Base-by-base conservation (phyloP, 2,888 invertebrate species). In the Drosophila colorata region DNA sequence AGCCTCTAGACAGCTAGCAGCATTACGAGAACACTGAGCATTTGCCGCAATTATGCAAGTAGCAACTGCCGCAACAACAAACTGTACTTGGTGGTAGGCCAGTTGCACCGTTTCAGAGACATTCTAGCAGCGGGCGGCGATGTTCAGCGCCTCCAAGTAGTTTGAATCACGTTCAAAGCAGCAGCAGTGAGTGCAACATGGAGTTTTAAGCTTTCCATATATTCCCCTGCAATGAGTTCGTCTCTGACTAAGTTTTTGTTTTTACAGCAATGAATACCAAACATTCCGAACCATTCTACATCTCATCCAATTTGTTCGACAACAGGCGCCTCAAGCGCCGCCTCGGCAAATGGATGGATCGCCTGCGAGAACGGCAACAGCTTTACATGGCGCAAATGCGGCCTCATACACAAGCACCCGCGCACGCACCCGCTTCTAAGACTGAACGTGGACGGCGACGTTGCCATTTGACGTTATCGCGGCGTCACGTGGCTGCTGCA, bases 201-300 rank as follows among this genome's bases (percentile, higher is more conserved):
- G 13, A 13, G 4, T 4, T 13, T 4, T 13, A 1, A 13, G 33
- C 13, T 33, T 33, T 5, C 25, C 5, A 28, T 28, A 28, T 28
- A 28, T 28, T 28, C 20, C 28, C 8, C 7, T 31, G 31, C 11
- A 11, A 4, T 31, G 11, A 11, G 16, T 20, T n/a, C 18, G 2
- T 0, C 14, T 28, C 13, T 20, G 18, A 40, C 1, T 11, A 4
- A 23, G 4, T 16, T 37, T n/a, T 44, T 11, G n/a, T n/a, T 16
- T 28, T 64, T 57, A 16, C 63, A 77, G 80, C 65, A 41, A 84
- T 78, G 77, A 81, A 61, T 65, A 83, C 75, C 74, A 89, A 83
- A 88, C 91, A 91, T 90, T 89, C 91, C 91, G 87, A 80, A 74
- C 87, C 85, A 52, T 91, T 91, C 73, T 87, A 88, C 72, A 90